These are phyloP conservation scores for Euura lappo DNA, from an alignment of 1,140 invertebrate species.

Conservation along the genomic window DNA sequence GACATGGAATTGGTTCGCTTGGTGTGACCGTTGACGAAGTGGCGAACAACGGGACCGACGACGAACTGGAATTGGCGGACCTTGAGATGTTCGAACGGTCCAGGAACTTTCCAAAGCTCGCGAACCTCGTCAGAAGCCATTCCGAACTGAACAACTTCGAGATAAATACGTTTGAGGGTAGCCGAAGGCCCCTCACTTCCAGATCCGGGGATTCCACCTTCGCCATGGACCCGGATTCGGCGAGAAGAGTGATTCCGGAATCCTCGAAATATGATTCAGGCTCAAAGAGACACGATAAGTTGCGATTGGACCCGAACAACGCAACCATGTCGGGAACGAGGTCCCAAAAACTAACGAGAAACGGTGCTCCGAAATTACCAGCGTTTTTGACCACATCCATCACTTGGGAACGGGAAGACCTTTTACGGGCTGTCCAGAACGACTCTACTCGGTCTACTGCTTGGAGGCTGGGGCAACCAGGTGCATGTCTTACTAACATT, in stretches of 20 bases:
- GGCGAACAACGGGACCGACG: not conserved
- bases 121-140: conserved; percentile 36
- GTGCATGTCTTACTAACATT: conserved; percentile 48
- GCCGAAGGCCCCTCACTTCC: conserved; percentile 36
- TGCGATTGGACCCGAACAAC: too few species aligned
- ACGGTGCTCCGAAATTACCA: not conserved
- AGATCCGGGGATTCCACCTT: conserved; percentile 38
- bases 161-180: conserved; percentile 30
- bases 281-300: too few species aligned
- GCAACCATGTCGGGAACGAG: too few species aligned
- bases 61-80: conserved; percentile 6
- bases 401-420: not conserved
- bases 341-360: too few species aligned
- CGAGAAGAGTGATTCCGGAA: not conserved
- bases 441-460: too few species aligned
- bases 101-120: conserved; percentile 22
- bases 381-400: not conserved
- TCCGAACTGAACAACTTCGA: conserved; percentile 45
- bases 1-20: not conserved
- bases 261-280: not conserved
- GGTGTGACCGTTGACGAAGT: too few species aligned
- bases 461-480: conserved; percentile 30
- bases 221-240: conserved; percentile 41
- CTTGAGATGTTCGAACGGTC: not conserved
- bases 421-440: not conserved